Evolutionary conservation across 2,888 invertebrate species (phyloP), one percentile per base, ranked within the genome.

Genomic region (Caenorhabditis japonica): DNA sequence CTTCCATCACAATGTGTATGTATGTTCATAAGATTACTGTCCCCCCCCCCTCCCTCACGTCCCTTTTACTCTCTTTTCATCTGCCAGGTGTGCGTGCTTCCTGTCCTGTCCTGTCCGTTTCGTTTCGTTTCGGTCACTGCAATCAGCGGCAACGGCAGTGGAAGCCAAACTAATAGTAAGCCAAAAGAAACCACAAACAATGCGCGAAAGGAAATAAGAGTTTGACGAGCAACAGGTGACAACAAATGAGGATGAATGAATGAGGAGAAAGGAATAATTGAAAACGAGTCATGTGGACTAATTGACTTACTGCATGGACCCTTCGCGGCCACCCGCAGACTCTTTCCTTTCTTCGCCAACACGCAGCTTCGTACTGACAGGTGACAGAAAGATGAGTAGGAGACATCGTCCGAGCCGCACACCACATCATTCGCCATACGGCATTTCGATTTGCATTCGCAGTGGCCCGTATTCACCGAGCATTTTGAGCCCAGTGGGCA

Each of bases 401-500:
- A 72, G 43, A 80, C 78, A 52, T 72, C 51, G 44, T 81, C 81
- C n/a, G 59, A 66, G 44, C 81, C 81, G 47, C 81, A 81, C 17
- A 81, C 81, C 3, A 69, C 58, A 10, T 68, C 49, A 7, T 38
- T 55, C 1, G 41, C 59, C 0, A 61, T 58, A 10, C 77, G 75
- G 19, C 81, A 81, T 10, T 62, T 60, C 0, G 75, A 56, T 17
- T 76, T 78, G 55, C 81, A 81, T 56, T 80, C 81, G 44, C 81
- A 81, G 1, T 56, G 51, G 27, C 81, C 81, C 69, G 76, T 78
- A 33, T 70, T 47, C 19, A 72, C 60, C 12, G 61, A 71, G 52
- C 82, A 82, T 21, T 80, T 75, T 5, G 82, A 79, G 3, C 82
- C 82, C 15, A 78, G 73, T 0, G 80, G 80, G 39, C 82, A 82